phyloP scores from a whole-genome alignment of 2,888 invertebrate species.

The Choreutis nemorana region DNA sequence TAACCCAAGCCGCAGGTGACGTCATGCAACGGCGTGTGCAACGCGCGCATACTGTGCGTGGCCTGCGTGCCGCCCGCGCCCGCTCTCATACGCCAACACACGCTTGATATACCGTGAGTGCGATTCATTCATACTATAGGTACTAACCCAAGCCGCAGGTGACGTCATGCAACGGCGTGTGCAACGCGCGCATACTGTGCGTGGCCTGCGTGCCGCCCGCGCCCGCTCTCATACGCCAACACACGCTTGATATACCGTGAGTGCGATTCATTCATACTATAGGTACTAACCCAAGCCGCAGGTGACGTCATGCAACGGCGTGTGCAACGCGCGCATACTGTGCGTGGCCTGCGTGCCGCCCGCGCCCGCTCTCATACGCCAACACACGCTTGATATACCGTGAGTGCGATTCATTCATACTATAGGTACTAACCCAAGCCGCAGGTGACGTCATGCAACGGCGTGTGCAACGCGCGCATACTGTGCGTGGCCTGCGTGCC shows the following conservation, averaged over 20 bases:
- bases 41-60: slow-evolving; percentile 91
- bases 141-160: slow-evolving; percentile 94
- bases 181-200: slow-evolving; percentile 92
- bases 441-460: slow-evolving; percentile 94
- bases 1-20: slow-evolving; percentile 93
- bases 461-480: slow-evolving; percentile 94
- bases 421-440: too few species aligned
- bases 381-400: slow-evolving; percentile 49
- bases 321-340: slow-evolving; percentile 92
- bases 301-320: slow-evolving; percentile 94
- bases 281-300: slow-evolving; percentile 94
- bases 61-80: slow-evolving; percentile 84
- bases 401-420: too few species aligned
- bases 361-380: slow-evolving; percentile 36
- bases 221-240: slow-evolving; percentile 32
- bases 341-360: slow-evolving; percentile 93
- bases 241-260: slow-evolving; percentile 51
- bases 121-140: too few species aligned
- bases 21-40: slow-evolving; percentile 96
- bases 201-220: slow-evolving; percentile 89
- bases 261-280: too few species aligned
- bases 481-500: slow-evolving; percentile 93
- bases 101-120: slow-evolving; percentile 49
- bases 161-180: slow-evolving; percentile 94
- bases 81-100: slow-evolving; percentile 31